Base-by-base conservation (phyloP, 2,113 vertebrate genomes). In the Chaenogobius annularis region DNA sequence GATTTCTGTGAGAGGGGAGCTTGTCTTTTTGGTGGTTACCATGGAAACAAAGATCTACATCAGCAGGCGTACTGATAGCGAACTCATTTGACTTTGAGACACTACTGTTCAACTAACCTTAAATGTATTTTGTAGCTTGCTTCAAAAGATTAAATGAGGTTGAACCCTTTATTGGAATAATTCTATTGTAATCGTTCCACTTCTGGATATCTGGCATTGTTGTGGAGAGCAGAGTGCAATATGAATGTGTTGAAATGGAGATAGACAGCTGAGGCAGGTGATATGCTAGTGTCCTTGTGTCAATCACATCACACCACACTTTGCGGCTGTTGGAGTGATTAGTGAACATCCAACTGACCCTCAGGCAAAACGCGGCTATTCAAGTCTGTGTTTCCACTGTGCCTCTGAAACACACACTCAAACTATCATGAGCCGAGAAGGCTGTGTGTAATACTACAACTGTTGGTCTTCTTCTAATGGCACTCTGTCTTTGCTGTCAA, bases 281-380 rank as follows among this genome's bases (percentile, higher is more conserved):
- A 70, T 55, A 77, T 71, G 79, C 35, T 69, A 46, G 64, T 77
- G 55, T 79, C 72, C 65, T 74, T 59, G 75, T 75, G 82, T 85
- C 84, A 85, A 68, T 86, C 78, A 22, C 54, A 68, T 86, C 78
- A 22, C 54, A 22, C 54, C 43, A 52, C 2, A 75, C 54, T 1
- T 43, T 19, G 61, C 56, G 63, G 84, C 68, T 66, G 66, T 73
- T 72, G 72, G 61, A 84, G 66, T 85, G 79, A 77, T 85, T 77
- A 66, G 55, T 52, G 69, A 74, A 66, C 15, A 52, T 69, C 61
- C 74, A 79, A 56, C 11, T 48, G 70, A 56, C 80, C 85, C 75
- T 22, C 63, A 73, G 77, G 77, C 79, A 61, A 55, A 61, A 70
- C 68, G 73, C 68, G 35, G 35, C 37, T 46, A 12, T 23, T 72